Base-by-base conservation (phyloP, 2,113 vertebrate species). In the Tursiops truncatus region DNA sequence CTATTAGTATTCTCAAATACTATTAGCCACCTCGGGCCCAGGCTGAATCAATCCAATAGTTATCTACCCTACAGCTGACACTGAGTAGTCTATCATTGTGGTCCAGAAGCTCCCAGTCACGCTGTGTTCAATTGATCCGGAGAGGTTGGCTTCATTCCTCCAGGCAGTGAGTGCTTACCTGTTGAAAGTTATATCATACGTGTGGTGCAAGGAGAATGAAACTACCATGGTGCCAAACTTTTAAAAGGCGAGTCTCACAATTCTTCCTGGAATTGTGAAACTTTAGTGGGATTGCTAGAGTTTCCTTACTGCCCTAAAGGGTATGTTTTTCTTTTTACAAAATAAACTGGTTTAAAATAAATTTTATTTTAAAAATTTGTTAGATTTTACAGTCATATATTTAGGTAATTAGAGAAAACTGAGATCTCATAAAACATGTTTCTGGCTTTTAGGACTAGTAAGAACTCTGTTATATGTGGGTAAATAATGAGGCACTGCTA, bases 301-400 rank as follows among this genome's bases (percentile, higher is more conserved):
- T 92, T 84, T 77, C 36, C 62, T 91, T 74, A 81, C 85, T 65
- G 44, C 12, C n/a, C 26, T 53, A 70, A 65, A 60, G 8, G 2
- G 8, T 65, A 18, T 86, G 20, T 53, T 81, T 50, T 53, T 18
- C 25, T 44, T 70, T 88, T 91, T 82, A 77, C 17, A 88, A 77
- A 91, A 87, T 77, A 94, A 76, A 71, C 23, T 73, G 47, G 26
- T 67, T 86, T 87, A 82, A 82, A 77, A 38, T 83, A 70, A 23
- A 17, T 67, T 71, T 95, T 82, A 47, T 91, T 87, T 81, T 84
- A 84, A 90, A 93, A 87, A 63, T 41, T 38, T 38, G 6, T 82
- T 36, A 76, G 41, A 67, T 83, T 82, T 58, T 20, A 38, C 38
- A 71, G 77, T 67, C 1, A 53, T 36, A 1, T 74, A 8, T 38